These are phyloP conservation scores for Cynaeus angustus DNA, from an alignment of 2,888 invertebrate genomes.

Conservation along the genomic window DNA sequence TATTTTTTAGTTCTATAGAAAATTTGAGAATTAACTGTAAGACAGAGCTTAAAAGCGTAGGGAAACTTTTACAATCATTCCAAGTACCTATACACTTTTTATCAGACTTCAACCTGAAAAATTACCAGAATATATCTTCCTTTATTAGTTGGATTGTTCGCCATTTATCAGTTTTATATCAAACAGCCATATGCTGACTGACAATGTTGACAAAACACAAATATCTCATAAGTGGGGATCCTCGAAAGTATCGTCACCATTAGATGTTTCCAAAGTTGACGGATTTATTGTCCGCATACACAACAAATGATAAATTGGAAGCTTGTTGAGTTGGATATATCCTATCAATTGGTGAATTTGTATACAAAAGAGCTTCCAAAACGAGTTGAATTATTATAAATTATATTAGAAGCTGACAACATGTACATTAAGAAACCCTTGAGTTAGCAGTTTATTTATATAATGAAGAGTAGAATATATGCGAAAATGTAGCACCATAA, in stretches of 20 bases:
- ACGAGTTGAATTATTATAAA: too few species aligned
- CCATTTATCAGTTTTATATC: slow-evolving; percentile 30
- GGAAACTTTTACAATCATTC: too few species aligned
- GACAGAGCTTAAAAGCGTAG: too few species aligned
- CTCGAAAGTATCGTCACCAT: slow-evolving; percentile 26
- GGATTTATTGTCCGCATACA: slow-evolving; percentile 13
- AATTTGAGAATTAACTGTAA: too few species aligned
- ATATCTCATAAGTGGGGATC: slow-evolving; percentile 17
- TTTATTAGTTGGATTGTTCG: slow-evolving; percentile 21
- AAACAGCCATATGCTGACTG: slow-evolving; percentile 11
- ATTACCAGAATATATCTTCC: slow-evolving; percentile 17
- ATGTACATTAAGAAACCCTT: too few species aligned
- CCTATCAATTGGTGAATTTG: background rate
- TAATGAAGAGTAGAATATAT: too few species aligned
- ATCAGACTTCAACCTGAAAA: background rate
- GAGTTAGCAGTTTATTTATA: too few species aligned
- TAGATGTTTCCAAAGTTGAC: slow-evolving; percentile 20
- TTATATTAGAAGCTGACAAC: too few species aligned
- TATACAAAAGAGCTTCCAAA: background rate
- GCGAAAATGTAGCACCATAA: too few species aligned
- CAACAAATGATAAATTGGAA: background rate
- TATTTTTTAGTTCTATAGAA: too few species aligned
- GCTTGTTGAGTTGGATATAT: background rate
- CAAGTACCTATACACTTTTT: too few species aligned
- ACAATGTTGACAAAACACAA: slow-evolving; percentile 28